Percentiles rank a stretch among this genome's conserved stretches.
Conservation (phyloP, 2,797 vertebrate genomes). For the Cuniculus paca region DNA sequence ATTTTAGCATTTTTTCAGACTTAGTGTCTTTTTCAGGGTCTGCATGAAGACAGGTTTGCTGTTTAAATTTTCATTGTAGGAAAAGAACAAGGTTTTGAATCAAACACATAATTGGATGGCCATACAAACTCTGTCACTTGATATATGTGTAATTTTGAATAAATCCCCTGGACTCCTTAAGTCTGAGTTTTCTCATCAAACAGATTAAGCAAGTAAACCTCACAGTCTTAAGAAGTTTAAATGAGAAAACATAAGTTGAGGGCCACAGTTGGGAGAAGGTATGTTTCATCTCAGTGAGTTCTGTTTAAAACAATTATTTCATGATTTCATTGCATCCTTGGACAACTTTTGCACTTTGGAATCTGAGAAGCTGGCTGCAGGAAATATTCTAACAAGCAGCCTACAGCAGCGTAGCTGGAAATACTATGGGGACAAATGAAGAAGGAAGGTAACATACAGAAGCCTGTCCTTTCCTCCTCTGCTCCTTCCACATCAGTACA, state of each 20-base stretch:
- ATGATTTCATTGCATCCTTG: not conserved
- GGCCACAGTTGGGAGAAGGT: not conserved
- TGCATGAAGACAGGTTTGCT: not conserved
- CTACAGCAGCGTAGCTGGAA: not conserved
- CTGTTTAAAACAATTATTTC: not conserved
- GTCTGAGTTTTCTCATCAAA: not conserved
- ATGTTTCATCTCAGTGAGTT: not conserved
- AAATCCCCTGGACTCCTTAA: not conserved
- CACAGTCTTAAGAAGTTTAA: not conserved
- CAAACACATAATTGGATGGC: not conserved
- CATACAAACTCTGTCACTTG: not conserved
- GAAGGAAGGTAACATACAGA: not conserved
- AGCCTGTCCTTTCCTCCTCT: not conserved
- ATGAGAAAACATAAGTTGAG: not conserved
- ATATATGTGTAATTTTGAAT: not conserved
- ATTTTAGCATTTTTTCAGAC: not conserved
- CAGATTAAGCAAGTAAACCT: not conserved
- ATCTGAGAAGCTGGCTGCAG: not conserved
- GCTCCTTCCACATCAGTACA: not conserved
- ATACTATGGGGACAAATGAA: not conserved
- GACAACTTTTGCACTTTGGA: not conserved
- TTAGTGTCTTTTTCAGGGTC: constrained; percentile 26
- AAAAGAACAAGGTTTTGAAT: not conserved
- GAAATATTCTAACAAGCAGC: not conserved
- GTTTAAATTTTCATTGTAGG: not conserved